A percentile compares a stretch with the other conserved stretches of the same genome.
Evolutionary conservation across 2,888 invertebrate species (phyloP).

Genomic region (Zonitis immaculata): DNA sequence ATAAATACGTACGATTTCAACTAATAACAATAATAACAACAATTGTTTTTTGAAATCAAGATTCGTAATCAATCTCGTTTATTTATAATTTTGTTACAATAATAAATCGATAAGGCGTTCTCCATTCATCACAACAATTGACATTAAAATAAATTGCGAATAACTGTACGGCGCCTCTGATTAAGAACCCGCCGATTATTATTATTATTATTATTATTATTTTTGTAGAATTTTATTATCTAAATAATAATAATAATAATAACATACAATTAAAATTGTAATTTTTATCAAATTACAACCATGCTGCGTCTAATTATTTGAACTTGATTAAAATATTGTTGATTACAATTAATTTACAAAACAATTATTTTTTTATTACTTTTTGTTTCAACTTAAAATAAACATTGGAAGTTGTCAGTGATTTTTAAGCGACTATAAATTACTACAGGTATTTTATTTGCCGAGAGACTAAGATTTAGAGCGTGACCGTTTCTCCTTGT

Average conservation of each 20-base stretch:
- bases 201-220: too few species aligned
- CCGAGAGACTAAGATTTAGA: conserved; percentile 6
- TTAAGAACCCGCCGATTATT: background rate
- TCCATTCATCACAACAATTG: background rate
- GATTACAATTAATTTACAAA: conserved; percentile 1
- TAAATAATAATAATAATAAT: too few species aligned
- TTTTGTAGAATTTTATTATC: too few species aligned
- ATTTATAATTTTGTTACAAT: background rate
- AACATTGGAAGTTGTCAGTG: background rate
- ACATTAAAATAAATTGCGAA: background rate
- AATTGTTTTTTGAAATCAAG: background rate
- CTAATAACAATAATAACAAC: too few species aligned
- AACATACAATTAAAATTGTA: too few species aligned
- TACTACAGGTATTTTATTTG: background rate
- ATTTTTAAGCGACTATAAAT: background rate
- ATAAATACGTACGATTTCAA: too few species aligned
- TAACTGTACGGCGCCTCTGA: background rate
- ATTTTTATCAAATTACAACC: too few species aligned
- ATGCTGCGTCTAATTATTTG: conserved; percentile 3
- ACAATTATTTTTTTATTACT: too few species aligned
- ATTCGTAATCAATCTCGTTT: background rate
- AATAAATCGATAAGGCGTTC: background rate
- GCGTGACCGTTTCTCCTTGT: conserved; percentile 1
- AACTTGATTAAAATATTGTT: background rate
- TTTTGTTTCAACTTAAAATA: background rate